These are phyloP conservation scores for Drosophila pseudoobscura DNA, from an alignment of 1,140 invertebrate genomes.

Conservation along the genomic window DNA sequence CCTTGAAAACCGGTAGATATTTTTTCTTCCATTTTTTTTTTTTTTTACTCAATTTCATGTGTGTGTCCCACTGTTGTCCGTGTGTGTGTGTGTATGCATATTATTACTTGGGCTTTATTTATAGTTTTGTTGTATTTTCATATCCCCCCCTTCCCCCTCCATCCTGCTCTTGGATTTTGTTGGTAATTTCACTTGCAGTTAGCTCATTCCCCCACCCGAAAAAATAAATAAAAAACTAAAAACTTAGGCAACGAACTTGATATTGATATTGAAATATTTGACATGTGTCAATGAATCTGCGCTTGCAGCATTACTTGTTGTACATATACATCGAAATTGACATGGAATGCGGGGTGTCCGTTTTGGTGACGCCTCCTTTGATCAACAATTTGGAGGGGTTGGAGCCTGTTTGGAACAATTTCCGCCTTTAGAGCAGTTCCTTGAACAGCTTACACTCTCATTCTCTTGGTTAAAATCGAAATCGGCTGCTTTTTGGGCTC, in stretches of 20 bases:
- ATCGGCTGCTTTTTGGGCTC: no score
- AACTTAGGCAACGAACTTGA: conserved; percentile 80
- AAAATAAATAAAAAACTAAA: conserved; percentile 50
- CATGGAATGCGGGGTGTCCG: no score
- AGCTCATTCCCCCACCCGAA: conserved; percentile 6
- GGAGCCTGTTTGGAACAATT: no score
- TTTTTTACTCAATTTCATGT: conserved; percentile 67
- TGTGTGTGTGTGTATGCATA: conserved; percentile 51
- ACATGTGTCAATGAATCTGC: conserved; percentile 31
- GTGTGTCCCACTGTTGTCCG: conserved; percentile 46
- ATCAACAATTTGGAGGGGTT: no score
- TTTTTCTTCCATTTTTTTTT: conserved; percentile 48
- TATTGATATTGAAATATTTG: conserved; percentile 78
- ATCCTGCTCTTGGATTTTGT: conserved; percentile 12
- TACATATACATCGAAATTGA: no score
- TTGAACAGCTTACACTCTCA: no score
- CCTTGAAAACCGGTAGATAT: conserved; percentile 83
- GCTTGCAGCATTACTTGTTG: no score
- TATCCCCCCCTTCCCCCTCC: not conserved
- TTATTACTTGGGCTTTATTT: conserved; percentile 47
- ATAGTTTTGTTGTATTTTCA: conserved; percentile 28
- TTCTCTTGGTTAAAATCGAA: no score
- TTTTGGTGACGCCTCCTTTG: no score
- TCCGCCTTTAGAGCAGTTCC: no score
- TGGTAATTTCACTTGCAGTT: conserved; percentile 23